Evolutionary conservation across 1,140 invertebrate genomes (phyloP).

Genomic region (Lerema accius): DNA sequence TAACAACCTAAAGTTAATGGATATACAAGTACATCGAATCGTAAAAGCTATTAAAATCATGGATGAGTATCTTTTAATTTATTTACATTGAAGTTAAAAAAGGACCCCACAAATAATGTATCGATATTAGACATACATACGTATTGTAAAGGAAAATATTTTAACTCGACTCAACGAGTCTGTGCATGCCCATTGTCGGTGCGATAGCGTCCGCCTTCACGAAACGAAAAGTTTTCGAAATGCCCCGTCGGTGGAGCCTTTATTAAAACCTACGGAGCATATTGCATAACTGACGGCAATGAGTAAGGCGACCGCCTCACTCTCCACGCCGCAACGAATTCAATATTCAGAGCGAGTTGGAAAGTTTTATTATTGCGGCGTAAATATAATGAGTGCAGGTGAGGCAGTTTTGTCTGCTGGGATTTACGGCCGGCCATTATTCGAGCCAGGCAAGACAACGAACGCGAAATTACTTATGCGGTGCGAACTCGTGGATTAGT

Average conservation of each 20-base stretch:
- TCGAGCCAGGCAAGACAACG: constrained; percentile 58
- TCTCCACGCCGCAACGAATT: constrained; percentile 67
- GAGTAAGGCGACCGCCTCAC: constrained; percentile 72
- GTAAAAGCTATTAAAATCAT: too few species aligned
- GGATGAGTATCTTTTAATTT: too few species aligned
- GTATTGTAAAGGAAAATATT: constrained; percentile 59
- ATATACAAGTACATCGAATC: too few species aligned
- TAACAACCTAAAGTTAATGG: too few species aligned
- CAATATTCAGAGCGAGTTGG: constrained; percentile 78
- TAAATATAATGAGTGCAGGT: constrained; percentile 81
- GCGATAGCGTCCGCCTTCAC: constrained; percentile 70
- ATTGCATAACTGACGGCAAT: constrained; percentile 79
- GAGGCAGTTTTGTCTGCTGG: constrained; percentile 70
- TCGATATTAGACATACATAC: constrained; percentile 49
- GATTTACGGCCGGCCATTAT: constrained; percentile 69
- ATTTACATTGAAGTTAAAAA: too few species aligned
- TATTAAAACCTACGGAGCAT: constrained; percentile 79
- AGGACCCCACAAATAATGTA: constrained; percentile 18
- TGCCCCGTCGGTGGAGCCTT: constrained; percentile 66
- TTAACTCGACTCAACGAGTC: constrained; percentile 52
- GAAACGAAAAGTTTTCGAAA: constrained; percentile 78
- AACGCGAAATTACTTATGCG: constrained; percentile 67
- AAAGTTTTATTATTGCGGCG: constrained; percentile 81
- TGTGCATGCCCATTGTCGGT: constrained; percentile 66
- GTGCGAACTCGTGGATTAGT: constrained; percentile 59